A percentile compares a stretch with the other conserved stretches of the same genome.
Evolutionary conservation across 2,888 invertebrate genomes (phyloP).

Genomic region (Drosophila recens): DNA sequence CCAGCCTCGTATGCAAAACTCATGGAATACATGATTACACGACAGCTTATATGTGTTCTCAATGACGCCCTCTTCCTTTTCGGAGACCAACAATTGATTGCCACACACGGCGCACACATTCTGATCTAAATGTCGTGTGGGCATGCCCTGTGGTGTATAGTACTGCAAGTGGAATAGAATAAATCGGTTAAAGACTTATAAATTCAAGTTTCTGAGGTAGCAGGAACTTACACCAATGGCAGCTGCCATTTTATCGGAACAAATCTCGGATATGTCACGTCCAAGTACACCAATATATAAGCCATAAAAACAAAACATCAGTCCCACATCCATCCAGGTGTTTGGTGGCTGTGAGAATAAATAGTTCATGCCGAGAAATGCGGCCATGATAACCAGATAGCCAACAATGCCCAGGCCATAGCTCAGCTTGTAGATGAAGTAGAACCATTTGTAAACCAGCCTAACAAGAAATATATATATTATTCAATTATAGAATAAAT

Average conservation of each 20-base stretch:
- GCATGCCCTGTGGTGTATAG: conserved; percentile 97
- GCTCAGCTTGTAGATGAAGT: conserved; percentile 96
- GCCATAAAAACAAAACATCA: conserved; percentile 97
- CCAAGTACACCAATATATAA: conserved; percentile 99
- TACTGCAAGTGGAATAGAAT: conserved; percentile 88
- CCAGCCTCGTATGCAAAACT: conserved; percentile 99
- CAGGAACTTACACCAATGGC: conserved; percentile 94
- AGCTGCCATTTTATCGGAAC: conserved; percentile 98
- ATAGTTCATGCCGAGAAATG: conserved; percentile 95
- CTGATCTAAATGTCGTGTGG: conserved; percentile 95
- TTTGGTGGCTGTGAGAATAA: conserved; percentile 92
- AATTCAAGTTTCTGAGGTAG: neutral
- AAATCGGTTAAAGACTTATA: neutral
- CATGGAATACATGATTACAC: conserved; percentile 96
- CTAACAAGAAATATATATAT: conserved; percentile 85
- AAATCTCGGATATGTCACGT: conserved; percentile 98
- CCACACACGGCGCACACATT: conserved; percentile 99
- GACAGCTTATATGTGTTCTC: conserved; percentile 97
- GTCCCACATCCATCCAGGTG: conserved; percentile 95
- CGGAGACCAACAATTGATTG: conserved; percentile 92
- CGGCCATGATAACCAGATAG: conserved; percentile 95
- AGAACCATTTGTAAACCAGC: conserved; percentile 99
- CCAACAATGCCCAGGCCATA: conserved; percentile 95
- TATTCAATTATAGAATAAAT: neutral
- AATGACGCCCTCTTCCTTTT: conserved; percentile 95